These are phyloP conservation scores for Enteromius afrohamiltoni DNA, from an alignment of 2,797 vertebrate genomes.

Conservation along the genomic window DNA sequence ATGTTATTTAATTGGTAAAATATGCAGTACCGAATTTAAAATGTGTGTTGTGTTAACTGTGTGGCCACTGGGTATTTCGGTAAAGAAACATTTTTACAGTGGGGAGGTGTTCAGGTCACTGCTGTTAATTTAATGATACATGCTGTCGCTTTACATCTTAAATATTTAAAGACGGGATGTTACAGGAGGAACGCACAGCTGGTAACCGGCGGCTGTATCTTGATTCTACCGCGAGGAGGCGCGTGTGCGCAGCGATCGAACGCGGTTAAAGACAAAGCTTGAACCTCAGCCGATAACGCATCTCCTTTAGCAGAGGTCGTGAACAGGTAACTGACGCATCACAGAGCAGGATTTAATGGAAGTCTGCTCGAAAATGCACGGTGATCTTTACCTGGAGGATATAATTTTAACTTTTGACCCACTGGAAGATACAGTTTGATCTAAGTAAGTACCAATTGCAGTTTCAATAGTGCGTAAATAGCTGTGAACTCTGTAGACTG, in stretches of 20 bases:
- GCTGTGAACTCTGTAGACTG: background rate
- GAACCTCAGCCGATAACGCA: conserved; percentile 10
- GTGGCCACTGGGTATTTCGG: background rate
- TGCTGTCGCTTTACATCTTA: background rate
- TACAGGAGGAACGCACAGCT: background rate
- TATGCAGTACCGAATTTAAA: background rate
- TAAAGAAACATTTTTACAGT: background rate
- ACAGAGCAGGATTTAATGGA: background rate
- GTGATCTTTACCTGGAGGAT: background rate
- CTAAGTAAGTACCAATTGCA: background rate
- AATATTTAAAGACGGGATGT: background rate
- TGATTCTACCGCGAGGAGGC: background rate
- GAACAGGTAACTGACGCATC: conserved; percentile 29
- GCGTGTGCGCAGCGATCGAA: background rate
- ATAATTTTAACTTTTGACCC: background rate
- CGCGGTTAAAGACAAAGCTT: background rate
- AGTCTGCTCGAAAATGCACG: background rate
- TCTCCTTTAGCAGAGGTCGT: conserved; percentile 15
- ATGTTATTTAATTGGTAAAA: background rate
- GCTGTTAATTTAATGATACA: background rate
- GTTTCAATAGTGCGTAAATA: background rate
- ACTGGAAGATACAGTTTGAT: background rate
- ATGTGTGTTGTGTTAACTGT: background rate
- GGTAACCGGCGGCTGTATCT: background rate
- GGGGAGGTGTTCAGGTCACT: background rate